Percentiles rank a stretch among this genome's conserved stretches.
phyloP scores from a whole-genome alignment of 2,888 invertebrate genomes.

The Argynnis bischoffii region DNA sequence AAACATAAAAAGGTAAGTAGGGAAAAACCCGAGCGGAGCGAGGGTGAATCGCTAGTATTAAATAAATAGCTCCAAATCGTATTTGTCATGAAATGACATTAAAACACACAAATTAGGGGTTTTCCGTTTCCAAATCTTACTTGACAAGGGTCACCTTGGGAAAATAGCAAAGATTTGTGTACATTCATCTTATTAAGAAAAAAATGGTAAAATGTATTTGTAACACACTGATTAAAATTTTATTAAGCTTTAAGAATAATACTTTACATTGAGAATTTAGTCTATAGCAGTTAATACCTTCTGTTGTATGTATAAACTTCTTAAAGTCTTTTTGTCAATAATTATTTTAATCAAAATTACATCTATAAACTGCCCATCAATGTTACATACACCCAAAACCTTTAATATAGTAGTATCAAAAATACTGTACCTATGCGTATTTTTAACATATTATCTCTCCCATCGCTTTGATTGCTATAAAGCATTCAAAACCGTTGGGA shows the following conservation, averaged over 20 bases:
- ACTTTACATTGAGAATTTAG: neutral
- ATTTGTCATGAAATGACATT: conserved; percentile 59
- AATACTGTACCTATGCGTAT: no score
- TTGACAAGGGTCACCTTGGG: conserved; percentile 67
- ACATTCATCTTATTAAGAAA: conserved; percentile 16
- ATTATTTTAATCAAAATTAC: no score
- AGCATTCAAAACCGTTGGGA: no score
- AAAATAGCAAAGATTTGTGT: conserved; percentile 18
- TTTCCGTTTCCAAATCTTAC: conserved; percentile 71
- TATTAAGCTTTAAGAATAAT: conserved; percentile 4
- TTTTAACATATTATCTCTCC: no score
- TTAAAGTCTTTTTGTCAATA: no score
- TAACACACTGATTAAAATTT: conserved; percentile 19
- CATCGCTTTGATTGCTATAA: no score
- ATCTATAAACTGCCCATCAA: no score
- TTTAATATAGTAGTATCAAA: no score
- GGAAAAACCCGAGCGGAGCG: no score
- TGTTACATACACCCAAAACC: no score
- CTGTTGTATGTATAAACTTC: no score
- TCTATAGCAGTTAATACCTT: neutral
- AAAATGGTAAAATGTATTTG: conserved; percentile 11
- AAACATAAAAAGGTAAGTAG: no score
- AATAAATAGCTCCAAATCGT: conserved; percentile 9
- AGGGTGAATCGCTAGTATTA: neutral
- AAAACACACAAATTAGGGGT: conserved; percentile 71